Percentiles rank a stretch among this genome's conserved stretches.
These are phyloP conservation scores for Pseudomyrmex flavicornis DNA, from an alignment of 1,140 invertebrate genomes.

Conservation along the genomic window DNA sequence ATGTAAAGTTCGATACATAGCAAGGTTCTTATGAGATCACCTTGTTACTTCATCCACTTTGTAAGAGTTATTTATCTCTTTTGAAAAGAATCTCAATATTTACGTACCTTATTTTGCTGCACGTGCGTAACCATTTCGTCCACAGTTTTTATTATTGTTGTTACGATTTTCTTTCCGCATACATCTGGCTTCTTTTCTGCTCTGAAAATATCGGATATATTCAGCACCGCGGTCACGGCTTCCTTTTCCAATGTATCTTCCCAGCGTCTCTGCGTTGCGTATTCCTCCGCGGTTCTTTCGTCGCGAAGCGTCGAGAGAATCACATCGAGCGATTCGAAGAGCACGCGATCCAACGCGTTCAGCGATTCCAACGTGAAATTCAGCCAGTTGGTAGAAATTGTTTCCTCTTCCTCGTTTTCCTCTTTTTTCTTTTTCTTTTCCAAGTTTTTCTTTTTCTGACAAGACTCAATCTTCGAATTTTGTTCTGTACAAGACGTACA, in stretches of 20 bases:
- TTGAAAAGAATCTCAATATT: no score
- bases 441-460: neutral
- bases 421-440: neutral
- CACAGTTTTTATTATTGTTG: neutral
- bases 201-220: conserved; percentile 51
- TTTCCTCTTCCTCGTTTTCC: neutral
- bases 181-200: conserved; percentile 24
- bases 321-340: conserved; percentile 32
- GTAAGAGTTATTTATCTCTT: no score
- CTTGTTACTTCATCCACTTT: no score
- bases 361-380: conserved; percentile 37
- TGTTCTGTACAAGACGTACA: neutral
- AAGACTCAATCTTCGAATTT: neutral
- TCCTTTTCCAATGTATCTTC: conserved; percentile 51
- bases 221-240: conserved; percentile 54
- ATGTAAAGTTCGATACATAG: neutral
- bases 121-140: neutral
- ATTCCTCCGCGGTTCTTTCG: neutral
- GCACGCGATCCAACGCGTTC: neutral
- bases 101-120: conserved; percentile 22
- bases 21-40: no score
- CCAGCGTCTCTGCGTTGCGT: conserved; percentile 47
- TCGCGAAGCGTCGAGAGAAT: conserved; percentile 47
- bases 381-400: conserved; percentile 47
- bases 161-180: conserved; percentile 42